Conservation (phyloP, 2,797 vertebrate species). For the Coendou prehensilis region DNA sequence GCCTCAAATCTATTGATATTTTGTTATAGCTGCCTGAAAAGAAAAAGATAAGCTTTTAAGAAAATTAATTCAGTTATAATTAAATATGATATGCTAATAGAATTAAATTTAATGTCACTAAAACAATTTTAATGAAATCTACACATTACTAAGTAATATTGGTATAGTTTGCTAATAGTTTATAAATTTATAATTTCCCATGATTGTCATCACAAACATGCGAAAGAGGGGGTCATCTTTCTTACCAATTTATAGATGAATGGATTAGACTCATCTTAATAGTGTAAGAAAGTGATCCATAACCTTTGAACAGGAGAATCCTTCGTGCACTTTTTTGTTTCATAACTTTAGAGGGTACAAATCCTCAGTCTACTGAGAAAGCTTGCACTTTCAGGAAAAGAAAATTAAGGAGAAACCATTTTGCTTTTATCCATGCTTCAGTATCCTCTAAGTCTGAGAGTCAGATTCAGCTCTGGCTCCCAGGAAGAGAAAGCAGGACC, state of each 20-base stretch:
- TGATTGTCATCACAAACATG: background rate
- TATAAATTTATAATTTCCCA: background rate
- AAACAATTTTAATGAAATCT: background rate
- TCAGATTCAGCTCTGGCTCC: background rate
- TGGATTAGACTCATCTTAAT: background rate
- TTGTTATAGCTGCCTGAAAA: background rate
- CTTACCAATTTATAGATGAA: background rate
- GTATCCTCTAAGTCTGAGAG: background rate
- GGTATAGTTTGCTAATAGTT: background rate
- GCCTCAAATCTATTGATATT: background rate
- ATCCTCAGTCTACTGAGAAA: background rate
- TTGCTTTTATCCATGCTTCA: background rate
- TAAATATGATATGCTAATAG: background rate
- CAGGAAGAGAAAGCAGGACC: background rate
- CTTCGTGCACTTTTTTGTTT: background rate
- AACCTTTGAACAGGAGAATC: background rate
- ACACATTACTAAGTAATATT: background rate
- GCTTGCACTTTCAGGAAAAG: background rate
- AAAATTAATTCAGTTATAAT: background rate
- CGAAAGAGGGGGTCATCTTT: background rate
- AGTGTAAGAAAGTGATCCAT: background rate
- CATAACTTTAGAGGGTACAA: background rate
- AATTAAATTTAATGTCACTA: background rate
- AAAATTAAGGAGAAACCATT: background rate
- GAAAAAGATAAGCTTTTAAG: background rate